Conservation (phyloP, 2,113 vertebrate species). For the Bambusicola thoracicus region DNA sequence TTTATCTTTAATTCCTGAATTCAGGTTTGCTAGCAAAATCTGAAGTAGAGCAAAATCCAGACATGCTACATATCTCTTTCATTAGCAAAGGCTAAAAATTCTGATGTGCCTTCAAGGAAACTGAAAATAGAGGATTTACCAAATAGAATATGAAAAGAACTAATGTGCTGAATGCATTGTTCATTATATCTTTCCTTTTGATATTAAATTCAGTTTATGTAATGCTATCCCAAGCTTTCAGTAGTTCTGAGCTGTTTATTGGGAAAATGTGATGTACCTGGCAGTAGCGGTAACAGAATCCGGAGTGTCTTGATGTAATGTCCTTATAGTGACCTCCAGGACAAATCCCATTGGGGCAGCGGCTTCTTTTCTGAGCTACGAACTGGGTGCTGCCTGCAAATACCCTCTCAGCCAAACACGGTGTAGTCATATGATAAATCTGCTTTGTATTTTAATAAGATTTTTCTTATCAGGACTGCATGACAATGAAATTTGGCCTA, state of each 20-base stretch:
- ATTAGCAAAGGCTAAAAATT: background rate
- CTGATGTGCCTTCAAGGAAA: background rate
- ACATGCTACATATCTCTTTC: background rate
- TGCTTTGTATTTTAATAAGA: background rate
- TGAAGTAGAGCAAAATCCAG: background rate
- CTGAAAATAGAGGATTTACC: background rate
- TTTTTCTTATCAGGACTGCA: background rate
- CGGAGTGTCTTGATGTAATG: background rate
- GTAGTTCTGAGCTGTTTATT: background rate
- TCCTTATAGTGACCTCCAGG: background rate
- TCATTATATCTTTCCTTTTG: background rate
- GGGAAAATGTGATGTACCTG: background rate
- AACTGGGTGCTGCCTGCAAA: background rate
- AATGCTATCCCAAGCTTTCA: background rate
- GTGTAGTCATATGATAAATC: background rate
- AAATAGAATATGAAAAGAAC: background rate
- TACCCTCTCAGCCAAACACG: background rate
- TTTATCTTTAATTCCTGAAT: background rate
- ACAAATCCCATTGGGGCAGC: background rate
- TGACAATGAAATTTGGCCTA: background rate
- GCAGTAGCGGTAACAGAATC: background rate
- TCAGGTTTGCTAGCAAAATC: background rate
- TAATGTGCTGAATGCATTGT: background rate
- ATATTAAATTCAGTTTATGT: background rate
- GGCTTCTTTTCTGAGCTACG: background rate